Percentiles rank a stretch among this genome's conserved stretches.
Evolutionary conservation across 2,797 vertebrate genomes (phyloP).

Genomic region (Dendrocincla tyrannina): DNA sequence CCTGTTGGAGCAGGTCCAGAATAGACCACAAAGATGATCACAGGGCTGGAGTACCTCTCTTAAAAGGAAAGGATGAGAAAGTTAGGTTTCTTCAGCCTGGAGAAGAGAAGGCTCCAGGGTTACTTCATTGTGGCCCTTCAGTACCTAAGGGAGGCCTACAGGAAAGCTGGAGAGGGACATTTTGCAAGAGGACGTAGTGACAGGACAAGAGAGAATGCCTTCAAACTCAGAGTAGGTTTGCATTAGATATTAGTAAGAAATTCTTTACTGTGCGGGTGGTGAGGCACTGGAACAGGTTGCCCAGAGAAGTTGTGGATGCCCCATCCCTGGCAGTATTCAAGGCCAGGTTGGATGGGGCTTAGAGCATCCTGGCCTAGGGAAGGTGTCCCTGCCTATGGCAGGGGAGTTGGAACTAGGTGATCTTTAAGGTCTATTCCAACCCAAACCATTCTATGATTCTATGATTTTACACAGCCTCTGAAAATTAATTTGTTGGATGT

Average conservation of each 20-base stretch:
- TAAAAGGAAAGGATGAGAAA: background rate
- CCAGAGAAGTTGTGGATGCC: background rate
- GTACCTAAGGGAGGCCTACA: background rate
- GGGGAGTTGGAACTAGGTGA: background rate
- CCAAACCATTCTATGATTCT: background rate
- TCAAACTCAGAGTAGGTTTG: background rate
- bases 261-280: background rate
- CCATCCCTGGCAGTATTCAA: background rate
- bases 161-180: background rate
- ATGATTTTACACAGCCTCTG: background rate
- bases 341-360: background rate
- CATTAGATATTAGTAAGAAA: background rate
- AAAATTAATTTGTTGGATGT: background rate
- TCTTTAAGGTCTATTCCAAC: background rate
- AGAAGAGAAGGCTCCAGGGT: background rate
- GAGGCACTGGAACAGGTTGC: background rate
- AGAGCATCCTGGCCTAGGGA: background rate
- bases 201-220: background rate
- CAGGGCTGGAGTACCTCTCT: background rate
- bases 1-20: background rate
- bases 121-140: background rate
- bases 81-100: background rate
- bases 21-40: background rate
- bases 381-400: background rate
- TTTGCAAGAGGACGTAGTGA: background rate